Base-by-base conservation (phyloP, 2,888 invertebrate genomes). In the Xylophagus ater region DNA sequence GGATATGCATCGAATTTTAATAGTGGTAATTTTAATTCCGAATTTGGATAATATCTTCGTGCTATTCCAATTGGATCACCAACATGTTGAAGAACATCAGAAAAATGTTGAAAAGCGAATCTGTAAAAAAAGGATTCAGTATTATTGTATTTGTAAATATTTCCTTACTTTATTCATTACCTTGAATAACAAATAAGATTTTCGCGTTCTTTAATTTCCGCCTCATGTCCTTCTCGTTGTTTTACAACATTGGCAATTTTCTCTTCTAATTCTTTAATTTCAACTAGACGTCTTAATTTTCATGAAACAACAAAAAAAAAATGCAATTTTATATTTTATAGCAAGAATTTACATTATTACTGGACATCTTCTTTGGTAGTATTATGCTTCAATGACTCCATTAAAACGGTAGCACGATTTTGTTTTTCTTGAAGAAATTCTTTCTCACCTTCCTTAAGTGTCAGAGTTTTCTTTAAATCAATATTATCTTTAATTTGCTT, bases 1-100 rank as follows among this genome's bases (percentile, higher is more conserved):
- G 51, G 52, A 0, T 57, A 47, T 51, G 55, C 54, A 37, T 60
- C 57, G 25, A 62, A 64, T 33, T 56, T 60, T 2, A 64, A 44
- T 4, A 64, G 43, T 3, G 63, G 63, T 23, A 65, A 42, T 38
- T 57, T 56, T 10, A 64, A 45, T 40, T 61, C 55, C 0, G 52
- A 48, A 23, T 51, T 57, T 1, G 63, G 61, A 53, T 62, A 64
- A 0, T 53, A 19, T 3, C 49, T 52, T 9, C 52, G 17, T 1
- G 48, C 6, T 4, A 32, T 10, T 26, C 50, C 54, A 0, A 49
- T 41, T 8, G 49, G 45, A 1, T 56, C 54, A 38, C 56, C 56
- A 1, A 65, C 55, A 41, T 61, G 51, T 2, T 58, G 51, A 15
- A 65, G 38, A 9, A 59, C 55, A 24, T 65, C 61, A 21, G 52